Evolutionary conservation across 1,140 invertebrate genomes (phyloP).

Genomic region (Hycleus cichorii): DNA sequence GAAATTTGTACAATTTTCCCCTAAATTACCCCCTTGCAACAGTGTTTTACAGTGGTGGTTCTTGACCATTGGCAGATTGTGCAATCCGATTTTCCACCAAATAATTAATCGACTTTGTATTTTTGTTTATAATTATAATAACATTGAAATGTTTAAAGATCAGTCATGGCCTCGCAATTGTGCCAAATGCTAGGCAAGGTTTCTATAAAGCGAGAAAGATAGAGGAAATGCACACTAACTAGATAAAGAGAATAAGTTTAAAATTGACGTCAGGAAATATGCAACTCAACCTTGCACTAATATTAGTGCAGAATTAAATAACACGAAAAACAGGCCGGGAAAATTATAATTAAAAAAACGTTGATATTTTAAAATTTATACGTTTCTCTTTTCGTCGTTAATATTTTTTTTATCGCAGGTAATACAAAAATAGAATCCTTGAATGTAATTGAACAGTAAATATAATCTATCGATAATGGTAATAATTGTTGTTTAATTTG

Average conservation of each 20-base stretch:
- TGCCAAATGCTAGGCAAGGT: slow-evolving; percentile 37
- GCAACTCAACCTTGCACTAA: slow-evolving; percentile 40
- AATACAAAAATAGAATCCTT: too few species aligned
- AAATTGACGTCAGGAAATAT: slow-evolving; percentile 30
- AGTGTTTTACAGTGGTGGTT: too few species aligned
- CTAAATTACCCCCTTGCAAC: too few species aligned
- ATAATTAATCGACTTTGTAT: too few species aligned
- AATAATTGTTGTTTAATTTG: slow-evolving; percentile 8
- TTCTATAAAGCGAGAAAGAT: slow-evolving; percentile 23
- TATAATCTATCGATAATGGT: not conserved
- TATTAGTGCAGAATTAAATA: slow-evolving; percentile 37
- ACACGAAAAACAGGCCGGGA: not conserved
- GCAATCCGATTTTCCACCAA: too few species aligned
- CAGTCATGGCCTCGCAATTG: slow-evolving; percentile 30
- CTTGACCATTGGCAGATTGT: too few species aligned
- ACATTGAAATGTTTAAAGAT: slow-evolving; percentile 33
- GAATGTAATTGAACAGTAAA: too few species aligned
- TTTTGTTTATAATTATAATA: slow-evolving; percentile 23
- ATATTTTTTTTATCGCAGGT: too few species aligned
- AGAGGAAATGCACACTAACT: slow-evolving; percentile 26
- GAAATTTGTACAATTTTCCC: too few species aligned
- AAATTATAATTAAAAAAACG: too few species aligned
- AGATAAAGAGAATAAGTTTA: slow-evolving; percentile 17
- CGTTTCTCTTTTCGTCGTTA: not conserved
- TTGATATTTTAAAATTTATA: not conserved